Evolutionary conservation across 2,113 vertebrate species (phyloP).

Genomic region (Ageneiosus marmoratus): DNA sequence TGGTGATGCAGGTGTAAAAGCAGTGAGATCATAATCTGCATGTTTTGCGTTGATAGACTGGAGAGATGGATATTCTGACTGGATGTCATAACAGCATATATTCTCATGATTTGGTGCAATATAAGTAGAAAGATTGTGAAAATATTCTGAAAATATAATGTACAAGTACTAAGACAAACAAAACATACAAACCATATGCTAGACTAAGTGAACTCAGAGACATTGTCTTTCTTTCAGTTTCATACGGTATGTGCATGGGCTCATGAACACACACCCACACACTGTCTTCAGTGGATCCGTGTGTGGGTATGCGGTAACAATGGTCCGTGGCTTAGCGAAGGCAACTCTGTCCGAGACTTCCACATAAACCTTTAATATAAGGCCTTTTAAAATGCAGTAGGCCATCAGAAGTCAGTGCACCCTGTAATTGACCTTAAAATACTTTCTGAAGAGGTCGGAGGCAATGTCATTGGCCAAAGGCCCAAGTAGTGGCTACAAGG

Average conservation of each 20-base stretch:
- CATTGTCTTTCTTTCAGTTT: slow-evolving; percentile 22
- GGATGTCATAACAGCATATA: neutral
- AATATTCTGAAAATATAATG: neutral
- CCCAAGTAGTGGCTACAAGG: slow-evolving; percentile 67
- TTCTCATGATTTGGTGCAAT: neutral
- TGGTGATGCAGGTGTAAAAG: neutral
- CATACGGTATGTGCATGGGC: slow-evolving; percentile 36
- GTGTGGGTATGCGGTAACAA: slow-evolving; percentile 72
- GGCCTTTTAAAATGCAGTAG: slow-evolving; percentile 71
- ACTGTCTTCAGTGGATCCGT: slow-evolving; percentile 51
- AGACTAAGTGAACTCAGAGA: slow-evolving; percentile 28
- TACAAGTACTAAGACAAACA: slow-evolving; percentile 4
- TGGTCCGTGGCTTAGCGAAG: slow-evolving; percentile 66
- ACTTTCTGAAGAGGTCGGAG: slow-evolving; percentile 78
- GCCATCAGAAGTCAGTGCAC: slow-evolving; percentile 77
- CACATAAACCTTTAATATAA: slow-evolving; percentile 81
- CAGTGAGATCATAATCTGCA: neutral
- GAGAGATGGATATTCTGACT: neutral
- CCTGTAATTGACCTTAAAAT: slow-evolving; percentile 87
- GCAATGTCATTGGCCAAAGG: slow-evolving; percentile 77
- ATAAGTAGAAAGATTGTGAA: neutral
- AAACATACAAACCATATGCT: slow-evolving; percentile 28
- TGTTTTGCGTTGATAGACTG: neutral
- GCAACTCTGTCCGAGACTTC: slow-evolving; percentile 70
- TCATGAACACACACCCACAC: slow-evolving; percentile 31